Evolutionary conservation across 2,797 vertebrate species (phyloP).

Genomic region (Pantherophis alleghaniensis): DNA sequence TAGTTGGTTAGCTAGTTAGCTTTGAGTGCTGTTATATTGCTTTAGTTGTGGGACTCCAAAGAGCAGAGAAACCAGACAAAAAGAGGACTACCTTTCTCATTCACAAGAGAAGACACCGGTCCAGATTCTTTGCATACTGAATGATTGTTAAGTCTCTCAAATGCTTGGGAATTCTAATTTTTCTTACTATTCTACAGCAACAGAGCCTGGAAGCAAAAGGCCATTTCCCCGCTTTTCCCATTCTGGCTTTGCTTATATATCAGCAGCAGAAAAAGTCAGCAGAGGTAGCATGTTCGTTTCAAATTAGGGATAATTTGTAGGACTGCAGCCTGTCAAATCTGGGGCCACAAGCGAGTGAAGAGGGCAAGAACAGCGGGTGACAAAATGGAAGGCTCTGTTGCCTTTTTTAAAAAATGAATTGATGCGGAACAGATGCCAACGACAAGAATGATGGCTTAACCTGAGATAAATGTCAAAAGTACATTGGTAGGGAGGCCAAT

Average conservation of each 20-base stretch:
- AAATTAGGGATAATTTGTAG: conserved; percentile 37
- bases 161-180: background rate
- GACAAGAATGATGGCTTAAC: conserved; percentile 55
- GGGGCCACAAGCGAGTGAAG: conserved; percentile 50
- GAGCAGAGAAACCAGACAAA: background rate
- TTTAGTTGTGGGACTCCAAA: background rate
- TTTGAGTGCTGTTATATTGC: background rate
- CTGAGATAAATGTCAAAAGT: conserved; percentile 46
- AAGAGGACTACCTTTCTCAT: background rate
- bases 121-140: rapidly evolving
- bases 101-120: background rate
- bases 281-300: conserved; percentile 38
- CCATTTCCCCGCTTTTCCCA: background rate
- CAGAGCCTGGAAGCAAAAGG: background rate
- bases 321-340: conserved; percentile 26
- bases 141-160: background rate
- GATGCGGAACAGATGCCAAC: conserved; percentile 51
- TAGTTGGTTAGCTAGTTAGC: background rate
- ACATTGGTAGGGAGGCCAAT: conserved; percentile 47
- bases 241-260: rapidly evolving
- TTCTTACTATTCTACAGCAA: background rate
- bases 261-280: background rate
- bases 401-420: conserved; percentile 34
- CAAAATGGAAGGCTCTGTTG: conserved; percentile 34
- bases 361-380: conserved; percentile 41